Evolutionary conservation across 2,797 vertebrate genomes (phyloP).

Genomic region (Sebastes hubbsi): DNA sequence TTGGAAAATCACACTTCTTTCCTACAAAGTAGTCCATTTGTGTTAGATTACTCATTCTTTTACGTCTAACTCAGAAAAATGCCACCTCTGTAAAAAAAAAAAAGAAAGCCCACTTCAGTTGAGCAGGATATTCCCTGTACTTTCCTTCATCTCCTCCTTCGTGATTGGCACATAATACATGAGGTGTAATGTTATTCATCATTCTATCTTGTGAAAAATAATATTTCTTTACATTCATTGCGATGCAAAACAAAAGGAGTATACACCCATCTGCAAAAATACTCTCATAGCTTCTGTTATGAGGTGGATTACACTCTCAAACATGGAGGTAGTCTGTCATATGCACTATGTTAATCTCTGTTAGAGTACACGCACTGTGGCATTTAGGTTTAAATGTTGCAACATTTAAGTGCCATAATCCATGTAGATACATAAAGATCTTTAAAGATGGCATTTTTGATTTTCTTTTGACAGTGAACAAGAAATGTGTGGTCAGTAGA

Average conservation of each 20-base stretch:
- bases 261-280: background rate
- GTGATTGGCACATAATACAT: background rate
- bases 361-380: background rate
- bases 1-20: background rate
- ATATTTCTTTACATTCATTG: background rate
- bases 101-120: background rate
- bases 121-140: background rate
- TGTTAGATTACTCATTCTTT: background rate
- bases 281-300: background rate
- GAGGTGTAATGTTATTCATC: background rate
- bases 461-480: background rate
- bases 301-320: background rate
- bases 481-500: background rate
- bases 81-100: background rate
- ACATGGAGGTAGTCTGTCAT: constrained; percentile 47
- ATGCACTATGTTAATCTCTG: background rate
- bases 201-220: background rate
- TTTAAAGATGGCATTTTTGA: background rate
- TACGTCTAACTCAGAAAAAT: background rate
- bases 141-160: background rate
- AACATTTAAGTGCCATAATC: background rate
- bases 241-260: background rate
- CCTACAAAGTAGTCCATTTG: background rate
- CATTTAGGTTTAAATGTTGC: background rate
- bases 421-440: background rate